These are phyloP conservation scores for Exephanes ischioxanthus DNA, from an alignment of 2,888 invertebrate species.

Conservation along the genomic window DNA sequence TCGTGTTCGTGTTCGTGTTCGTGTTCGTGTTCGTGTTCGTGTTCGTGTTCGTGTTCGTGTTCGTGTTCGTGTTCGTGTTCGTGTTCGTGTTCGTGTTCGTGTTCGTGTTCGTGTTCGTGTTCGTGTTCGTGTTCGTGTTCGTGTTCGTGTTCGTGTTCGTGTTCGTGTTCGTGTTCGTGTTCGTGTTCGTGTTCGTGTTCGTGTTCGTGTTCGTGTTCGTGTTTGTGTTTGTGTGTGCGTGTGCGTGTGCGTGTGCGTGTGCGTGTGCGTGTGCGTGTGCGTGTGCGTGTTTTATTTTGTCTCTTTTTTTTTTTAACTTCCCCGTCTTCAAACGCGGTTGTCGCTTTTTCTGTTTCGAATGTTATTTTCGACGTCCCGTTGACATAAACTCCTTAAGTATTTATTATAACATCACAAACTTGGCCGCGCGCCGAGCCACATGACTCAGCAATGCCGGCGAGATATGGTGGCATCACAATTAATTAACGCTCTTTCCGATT, in stretches of 20 bases:
- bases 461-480: constrained; percentile 93
- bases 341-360: constrained; percentile 25
- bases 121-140: neutral
- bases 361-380: constrained; percentile 52
- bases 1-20: neutral
- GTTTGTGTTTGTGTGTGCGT: constrained; percentile 5
- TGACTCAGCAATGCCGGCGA: constrained; percentile 87
- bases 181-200: neutral
- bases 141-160: neutral
- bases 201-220: neutral
- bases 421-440: constrained; percentile 83
- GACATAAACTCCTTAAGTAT: constrained; percentile 82
- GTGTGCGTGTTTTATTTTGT: constrained; percentile 35
- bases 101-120: neutral
- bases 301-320: constrained; percentile 45
- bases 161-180: neutral
- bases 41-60: constrained; percentile 4
- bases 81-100: constrained; percentile 7
- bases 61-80: neutral
- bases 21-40: too few species aligned
- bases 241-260: neutral
- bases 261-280: constrained; percentile 4
- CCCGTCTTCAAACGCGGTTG: constrained; percentile 28
- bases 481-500: constrained; percentile 82
- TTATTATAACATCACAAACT: constrained; percentile 85